Evolutionary conservation across 2,888 invertebrate genomes (phyloP).

Genomic region (Tridacna gigas): DNA sequence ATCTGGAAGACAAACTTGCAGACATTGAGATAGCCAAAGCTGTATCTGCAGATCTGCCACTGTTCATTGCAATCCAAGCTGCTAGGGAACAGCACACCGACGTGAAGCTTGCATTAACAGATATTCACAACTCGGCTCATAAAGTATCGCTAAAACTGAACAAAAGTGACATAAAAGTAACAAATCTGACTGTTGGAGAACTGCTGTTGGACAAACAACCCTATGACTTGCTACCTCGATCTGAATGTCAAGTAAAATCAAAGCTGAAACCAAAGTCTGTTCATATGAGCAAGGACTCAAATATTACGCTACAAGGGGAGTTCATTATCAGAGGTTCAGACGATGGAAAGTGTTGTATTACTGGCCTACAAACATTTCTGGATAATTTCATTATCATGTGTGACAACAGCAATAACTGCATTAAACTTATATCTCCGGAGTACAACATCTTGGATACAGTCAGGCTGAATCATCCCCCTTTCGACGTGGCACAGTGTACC

Average conservation of each 20-base stretch:
- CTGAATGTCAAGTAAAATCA: neutral
- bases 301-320: conserved; percentile 26
- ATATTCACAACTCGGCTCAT: conserved; percentile 18
- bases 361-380: conserved; percentile 35
- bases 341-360: conserved; percentile 41
- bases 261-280: neutral
- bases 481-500: conserved; percentile 39
- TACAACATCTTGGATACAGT: conserved; percentile 26
- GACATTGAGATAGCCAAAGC: conserved; percentile 31
- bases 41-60: conserved; percentile 24
- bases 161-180: neutral
- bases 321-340: conserved; percentile 30
- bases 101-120: neutral
- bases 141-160: conserved; percentile 15
- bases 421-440: conserved; percentile 38
- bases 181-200: conserved; percentile 2
- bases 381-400: conserved; percentile 40
- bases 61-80: conserved; percentile 46
- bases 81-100: conserved; percentile 22
- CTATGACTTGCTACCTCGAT: conserved; percentile 2
- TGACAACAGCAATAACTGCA: conserved; percentile 43
- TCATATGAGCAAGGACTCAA: neutral
- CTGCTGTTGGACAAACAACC: neutral
- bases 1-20: conserved; percentile 35
- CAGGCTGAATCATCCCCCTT: conserved; percentile 32